Evolutionary conservation across 2,797 vertebrate species (phyloP), one percentile per base, ranked within the genome.

Genomic region (Pogoniulus pusillus): DNA sequence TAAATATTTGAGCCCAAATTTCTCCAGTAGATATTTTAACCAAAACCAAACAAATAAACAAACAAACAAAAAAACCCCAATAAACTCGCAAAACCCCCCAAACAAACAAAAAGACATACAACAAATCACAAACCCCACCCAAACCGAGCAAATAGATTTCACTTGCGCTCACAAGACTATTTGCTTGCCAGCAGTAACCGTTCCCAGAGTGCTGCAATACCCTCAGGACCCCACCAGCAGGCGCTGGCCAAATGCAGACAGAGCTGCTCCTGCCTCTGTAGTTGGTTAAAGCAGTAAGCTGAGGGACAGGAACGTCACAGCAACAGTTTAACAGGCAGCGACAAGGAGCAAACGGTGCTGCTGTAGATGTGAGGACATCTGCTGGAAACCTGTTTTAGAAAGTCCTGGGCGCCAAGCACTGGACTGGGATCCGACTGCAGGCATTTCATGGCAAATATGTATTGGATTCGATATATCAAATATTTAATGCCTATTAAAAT

Each of bases 281-380:
- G 10, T 9, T 2, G 16, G 3, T 3, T 3, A 2, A 1, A 30
- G 51, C n/a, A 5, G 29, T 4, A 3, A 5, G 20, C 37, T 7
- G 60, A 8, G 11, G 7, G 34, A 19, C 53, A 4, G 45, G 26
- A 18, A 1, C 2, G 34, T 4, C 30, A 16, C 18, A 4, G 57
- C 6, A 12, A 18, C 22, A 3, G 23, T 1, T 29, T 16, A 53
- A 53, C 27, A 51, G 29, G 26, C 51, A 12, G n/a, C 0, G 7
- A 23, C 1, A 1, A 26, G 32, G 12, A 11, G 24, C 14, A 34
- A 5, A 3, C 1, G 11, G 27, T 4, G 30, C 5, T 2, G 22
- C 4, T 22, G 3, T 1, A 11, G 18, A 3, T 0, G 19, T 0
- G 19, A 34, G 26, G 23, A 0, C 3, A 3, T 7, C 37, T 15